Evolutionary conservation across 2,113 vertebrate genomes (phyloP), one percentile per base, ranked within the genome.

Genomic region (Enhydra lutris): DNA sequence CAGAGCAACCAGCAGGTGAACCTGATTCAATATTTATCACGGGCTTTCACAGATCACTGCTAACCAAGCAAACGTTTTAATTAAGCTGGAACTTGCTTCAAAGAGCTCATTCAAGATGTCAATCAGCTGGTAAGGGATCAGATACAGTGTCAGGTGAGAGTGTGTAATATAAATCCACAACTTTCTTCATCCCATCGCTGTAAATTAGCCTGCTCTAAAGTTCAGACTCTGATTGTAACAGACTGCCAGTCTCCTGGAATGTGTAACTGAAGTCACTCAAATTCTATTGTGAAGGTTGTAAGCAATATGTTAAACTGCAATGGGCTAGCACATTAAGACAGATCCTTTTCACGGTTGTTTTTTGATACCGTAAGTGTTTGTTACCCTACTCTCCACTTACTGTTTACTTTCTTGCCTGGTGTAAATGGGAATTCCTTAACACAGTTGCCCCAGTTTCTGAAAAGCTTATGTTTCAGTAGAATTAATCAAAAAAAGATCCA

Each of bases 21-120:
- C 99, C 99, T 99, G 52, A 99, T 99, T 99, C 99, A 99, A 99
- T 99, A 99, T 99, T 99, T 99, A 99, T 99, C 99, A 99, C 99
- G 97, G 99, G 99, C 99, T 99, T 99, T 99, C 99, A 99, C 99
- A 99, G 99, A 99, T 99, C 99, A 99, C 99, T 99, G 99, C 99
- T 99, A 99, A 99, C 99, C 99, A 99, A 99, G 99, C 99, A 99
- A 99, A 99, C 99, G 99, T 99, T 99, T 99, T 99, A 99, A 99
- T 99, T 99, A 99, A 99, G 99, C 99, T 99, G 99, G 99, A 99
- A 99, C 99, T 99, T 97, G 99, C 99, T 99, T 99, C 99, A 99
- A 99, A 99, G 99, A 99, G 98, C 99, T 99, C 99, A 99, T 99
- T 99, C 99, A 99, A 99, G 99, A 99, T 98, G 99, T 99, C 99